These are phyloP conservation scores for Cephalotes varians DNA, from an alignment of 2,888 invertebrate genomes.

Conservation along the genomic window DNA sequence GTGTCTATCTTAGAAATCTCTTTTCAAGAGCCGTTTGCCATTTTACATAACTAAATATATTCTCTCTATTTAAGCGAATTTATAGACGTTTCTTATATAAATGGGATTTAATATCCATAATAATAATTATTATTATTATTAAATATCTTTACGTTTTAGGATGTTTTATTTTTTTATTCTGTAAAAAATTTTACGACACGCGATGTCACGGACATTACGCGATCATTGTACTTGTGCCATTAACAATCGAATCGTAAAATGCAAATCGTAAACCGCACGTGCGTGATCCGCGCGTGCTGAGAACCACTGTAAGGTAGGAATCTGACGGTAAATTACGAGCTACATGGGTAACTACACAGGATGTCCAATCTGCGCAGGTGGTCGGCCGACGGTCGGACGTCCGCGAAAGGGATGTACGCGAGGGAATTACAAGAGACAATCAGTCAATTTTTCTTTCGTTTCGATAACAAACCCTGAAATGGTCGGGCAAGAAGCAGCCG, in stretches of 20 bases:
- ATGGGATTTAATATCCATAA: too few species aligned
- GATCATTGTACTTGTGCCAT: neutral
- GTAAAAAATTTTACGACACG: neutral
- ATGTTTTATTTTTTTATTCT: neutral
- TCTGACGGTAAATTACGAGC: conserved; percentile 76
- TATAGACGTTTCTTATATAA: neutral
- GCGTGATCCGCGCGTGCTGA: conserved; percentile 41
- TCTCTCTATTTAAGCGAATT: neutral
- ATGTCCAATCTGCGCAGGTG: conserved; percentile 74
- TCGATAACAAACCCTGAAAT: conserved; percentile 46
- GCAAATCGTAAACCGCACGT: conserved; percentile 1
- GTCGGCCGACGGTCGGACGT: conserved; percentile 66
- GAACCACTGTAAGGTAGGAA: conserved; percentile 69
- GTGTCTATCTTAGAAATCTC: conserved; percentile 48
- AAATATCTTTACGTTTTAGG: neutral
- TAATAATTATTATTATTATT: too few species aligned
- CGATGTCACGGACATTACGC: neutral
- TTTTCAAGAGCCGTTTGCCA: conserved; percentile 17
- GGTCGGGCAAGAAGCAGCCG: neutral
- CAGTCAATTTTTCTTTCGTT: conserved; percentile 61
- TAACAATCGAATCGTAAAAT: conserved; percentile 16
- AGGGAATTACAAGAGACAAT: conserved; percentile 69
- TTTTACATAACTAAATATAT: conserved; percentile 20
- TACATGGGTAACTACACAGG: conserved; percentile 70
- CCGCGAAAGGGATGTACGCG: conserved; percentile 61